Evolutionary conservation across 2,113 vertebrate genomes (phyloP).

Genomic region (Parotia lawesii): DNA sequence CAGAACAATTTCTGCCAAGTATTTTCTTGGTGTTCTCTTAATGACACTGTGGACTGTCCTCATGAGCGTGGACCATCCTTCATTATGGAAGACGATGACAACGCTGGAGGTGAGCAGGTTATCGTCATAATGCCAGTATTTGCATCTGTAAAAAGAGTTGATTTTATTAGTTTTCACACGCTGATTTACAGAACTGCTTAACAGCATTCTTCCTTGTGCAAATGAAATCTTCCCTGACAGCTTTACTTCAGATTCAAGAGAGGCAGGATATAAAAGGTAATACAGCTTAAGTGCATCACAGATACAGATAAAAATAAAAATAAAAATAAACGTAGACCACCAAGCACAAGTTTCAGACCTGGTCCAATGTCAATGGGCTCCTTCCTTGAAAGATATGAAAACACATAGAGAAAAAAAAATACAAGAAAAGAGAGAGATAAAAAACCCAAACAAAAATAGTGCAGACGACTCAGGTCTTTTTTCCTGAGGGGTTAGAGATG

Average conservation of each 20-base stretch:
- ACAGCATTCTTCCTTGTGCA: not conserved
- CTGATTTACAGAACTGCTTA: not conserved
- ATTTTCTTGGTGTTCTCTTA: constrained; percentile 82
- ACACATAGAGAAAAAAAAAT: not conserved
- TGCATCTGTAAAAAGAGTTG: constrained; percentile 75
- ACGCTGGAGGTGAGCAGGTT: constrained; percentile 80
- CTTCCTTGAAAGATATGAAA: not conserved
- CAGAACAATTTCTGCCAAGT: constrained; percentile 82
- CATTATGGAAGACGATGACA: constrained; percentile 84
- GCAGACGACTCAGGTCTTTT: not conserved
- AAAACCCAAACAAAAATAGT: not conserved
- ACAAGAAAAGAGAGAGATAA: not conserved
- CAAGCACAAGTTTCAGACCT: not conserved
- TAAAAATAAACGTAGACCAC: not conserved
- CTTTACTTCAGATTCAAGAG: not conserved
- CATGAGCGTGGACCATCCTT: constrained; percentile 85
- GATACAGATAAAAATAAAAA: not conserved
- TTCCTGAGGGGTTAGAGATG: not conserved
- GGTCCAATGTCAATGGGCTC: not conserved
- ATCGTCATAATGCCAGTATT: constrained; percentile 82
- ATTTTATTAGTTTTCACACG: not conserved
- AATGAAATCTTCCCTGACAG: not conserved
- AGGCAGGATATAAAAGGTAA: not conserved
- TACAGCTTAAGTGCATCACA: not conserved
- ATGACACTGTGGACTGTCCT: constrained; percentile 84